phyloP scores from a whole-genome alignment of 2,113 vertebrate genomes.

The Cebus imitator region DNA sequence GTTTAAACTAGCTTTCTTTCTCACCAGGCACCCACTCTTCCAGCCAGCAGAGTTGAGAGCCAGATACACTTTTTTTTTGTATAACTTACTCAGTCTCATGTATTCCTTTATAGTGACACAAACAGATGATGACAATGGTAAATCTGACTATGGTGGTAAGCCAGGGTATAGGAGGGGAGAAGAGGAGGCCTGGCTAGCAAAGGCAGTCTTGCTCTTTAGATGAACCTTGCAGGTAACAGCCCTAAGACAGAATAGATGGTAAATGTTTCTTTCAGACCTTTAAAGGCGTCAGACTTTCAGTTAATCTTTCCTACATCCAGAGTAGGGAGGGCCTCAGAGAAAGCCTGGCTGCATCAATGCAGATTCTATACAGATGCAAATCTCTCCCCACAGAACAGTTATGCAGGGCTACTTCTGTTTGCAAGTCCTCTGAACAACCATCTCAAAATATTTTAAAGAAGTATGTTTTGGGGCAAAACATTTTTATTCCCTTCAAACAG shows the following conservation, averaged over 20 bases:
- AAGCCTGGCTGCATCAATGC: not conserved
- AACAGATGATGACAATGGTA: not conserved
- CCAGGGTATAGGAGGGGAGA: not conserved
- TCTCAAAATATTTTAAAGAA: constrained; percentile 89
- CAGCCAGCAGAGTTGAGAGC: not conserved
- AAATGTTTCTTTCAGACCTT: not conserved
- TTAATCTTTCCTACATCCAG: not conserved
- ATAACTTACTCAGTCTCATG: not conserved
- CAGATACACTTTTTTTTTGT: not conserved
- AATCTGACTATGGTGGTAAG: not conserved
- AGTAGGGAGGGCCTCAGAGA: not conserved
- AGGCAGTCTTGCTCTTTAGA: not conserved
- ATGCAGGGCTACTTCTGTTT: not conserved
- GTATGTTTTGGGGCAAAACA: constrained; percentile 92
- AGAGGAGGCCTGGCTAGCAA: not conserved
- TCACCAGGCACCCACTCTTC: not conserved
- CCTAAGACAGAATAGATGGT: not conserved
- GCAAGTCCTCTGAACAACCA: not conserved
- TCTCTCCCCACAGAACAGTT: not conserved
- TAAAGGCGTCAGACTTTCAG: not conserved
- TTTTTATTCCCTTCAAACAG: not conserved
- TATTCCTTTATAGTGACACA: not conserved
- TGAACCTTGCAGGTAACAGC: not conserved
- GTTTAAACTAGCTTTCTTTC: not conserved
- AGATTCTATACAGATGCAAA: not conserved